Evolutionary conservation across 2,113 vertebrate species (phyloP), one percentile per base, ranked within the genome.

Genomic region (Rhinolophus ferrumequinum): DNA sequence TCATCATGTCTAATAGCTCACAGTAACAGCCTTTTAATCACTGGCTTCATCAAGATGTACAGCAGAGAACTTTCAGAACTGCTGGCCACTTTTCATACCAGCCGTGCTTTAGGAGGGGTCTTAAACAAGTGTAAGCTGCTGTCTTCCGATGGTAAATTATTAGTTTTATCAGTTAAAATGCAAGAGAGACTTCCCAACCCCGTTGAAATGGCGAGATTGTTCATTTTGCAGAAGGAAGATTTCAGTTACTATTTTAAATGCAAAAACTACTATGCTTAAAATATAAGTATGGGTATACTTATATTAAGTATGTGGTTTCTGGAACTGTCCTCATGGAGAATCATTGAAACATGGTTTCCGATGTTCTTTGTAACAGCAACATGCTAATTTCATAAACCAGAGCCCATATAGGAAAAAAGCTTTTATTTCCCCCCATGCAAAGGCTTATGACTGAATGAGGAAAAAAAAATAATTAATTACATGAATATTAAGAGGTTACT

Each of bases 401-500:
- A 77, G 35, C 64, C 81, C 82, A 60, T 69, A 12, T 54, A 92
- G 89, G 82, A 64, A 88, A 91, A 70, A 75, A 83, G n/a, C 82
- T 47, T 66, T 22, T n/a, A 14, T 50, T 41, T 16, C 16, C 89
- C 97, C 95, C 93, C 92, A 93, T 52, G 10, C 96, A 96, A 97
- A 97, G 97, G 95, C 98, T 97, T 98, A 97, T 98, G 98, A 98
- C 98, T 97, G 98, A 98, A 98, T 97, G 97, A 97, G 97, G 96
- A 67, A 97, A 98, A 98, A 97, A 98, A 98, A 98, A n/a, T 98
- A 98, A 98, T 99, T 98, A 98, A 99, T 98, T 98, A 98, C 98
- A 97, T 98, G 98, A 98, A 99, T 99, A 99, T 98, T 99, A 99
- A 98, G 98, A 98, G 98, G 97, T 99, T 99, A 98, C 98, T 98